Conservation (phyloP, 2,888 invertebrate genomes). For the Thyatira batis region DNA sequence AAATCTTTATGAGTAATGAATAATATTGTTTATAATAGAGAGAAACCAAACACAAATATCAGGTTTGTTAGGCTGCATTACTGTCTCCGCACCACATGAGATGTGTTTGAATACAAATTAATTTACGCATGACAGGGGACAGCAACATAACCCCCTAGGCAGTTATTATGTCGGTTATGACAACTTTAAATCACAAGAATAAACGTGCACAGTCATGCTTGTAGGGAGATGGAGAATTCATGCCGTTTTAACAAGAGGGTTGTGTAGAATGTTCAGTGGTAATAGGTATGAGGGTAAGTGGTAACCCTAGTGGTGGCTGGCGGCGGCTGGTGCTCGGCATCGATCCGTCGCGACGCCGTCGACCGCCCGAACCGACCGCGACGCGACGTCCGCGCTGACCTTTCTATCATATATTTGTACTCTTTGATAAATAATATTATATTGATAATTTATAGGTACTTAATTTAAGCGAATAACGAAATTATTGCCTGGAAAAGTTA, state of each 20-base stretch:
- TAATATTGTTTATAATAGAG: neutral
- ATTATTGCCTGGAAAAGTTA: too few species aligned
- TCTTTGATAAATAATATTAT: neutral
- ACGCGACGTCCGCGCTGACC: constrained; percentile 34
- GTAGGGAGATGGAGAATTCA: neutral
- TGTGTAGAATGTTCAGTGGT: neutral
- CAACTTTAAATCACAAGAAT: neutral
- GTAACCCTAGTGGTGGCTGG: constrained; percentile 21
- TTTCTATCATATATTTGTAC: constrained; percentile 3
- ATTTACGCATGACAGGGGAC: neutral
- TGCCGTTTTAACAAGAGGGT: neutral
- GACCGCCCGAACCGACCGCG: too few species aligned
- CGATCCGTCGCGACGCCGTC: constrained; percentile 54
- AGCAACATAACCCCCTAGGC: neutral
- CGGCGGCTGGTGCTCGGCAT: constrained; percentile 37
- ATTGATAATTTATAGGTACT: too few species aligned
- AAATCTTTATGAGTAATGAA: neutral
- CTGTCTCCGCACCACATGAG: neutral
- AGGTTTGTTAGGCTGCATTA: neutral
- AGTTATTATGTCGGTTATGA: neutral
- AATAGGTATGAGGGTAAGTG: constrained; percentile 5
- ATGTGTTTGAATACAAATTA: neutral
- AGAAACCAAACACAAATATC: neutral
- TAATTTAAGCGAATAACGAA: too few species aligned
- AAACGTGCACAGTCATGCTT: neutral